phyloP scores from a whole-genome alignment of 2,113 vertebrate species.

The Strigops habroptila region DNA sequence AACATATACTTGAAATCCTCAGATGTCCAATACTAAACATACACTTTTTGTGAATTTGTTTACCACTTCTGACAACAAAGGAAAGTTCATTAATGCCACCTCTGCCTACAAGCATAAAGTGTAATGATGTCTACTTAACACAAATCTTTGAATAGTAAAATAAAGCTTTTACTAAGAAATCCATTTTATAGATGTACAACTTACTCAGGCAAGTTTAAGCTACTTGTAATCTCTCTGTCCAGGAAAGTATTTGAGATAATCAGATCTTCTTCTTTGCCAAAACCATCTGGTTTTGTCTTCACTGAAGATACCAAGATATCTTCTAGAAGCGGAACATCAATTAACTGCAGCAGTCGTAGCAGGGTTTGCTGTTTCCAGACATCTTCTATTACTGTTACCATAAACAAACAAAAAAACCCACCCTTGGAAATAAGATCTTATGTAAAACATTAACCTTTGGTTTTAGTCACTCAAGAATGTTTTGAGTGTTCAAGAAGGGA shows the following conservation, averaged over 20 bases:
- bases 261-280: slow-evolving; percentile 74
- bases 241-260: slow-evolving; percentile 85
- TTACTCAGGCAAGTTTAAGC: slow-evolving; percentile 78
- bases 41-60: not conserved
- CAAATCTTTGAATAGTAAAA: not conserved
- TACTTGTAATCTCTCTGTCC: slow-evolving; percentile 77
- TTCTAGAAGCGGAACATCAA: slow-evolving; percentile 83
- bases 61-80: not conserved
- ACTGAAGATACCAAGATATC: slow-evolving; percentile 76
- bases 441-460: not conserved
- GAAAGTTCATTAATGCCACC: not conserved
- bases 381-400: slow-evolving; percentile 74
- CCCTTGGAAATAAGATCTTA: not conserved
- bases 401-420: not conserved
- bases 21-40: not conserved
- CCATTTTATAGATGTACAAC: not conserved
- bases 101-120: not conserved
- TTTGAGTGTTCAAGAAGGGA: not conserved
- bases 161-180: not conserved
- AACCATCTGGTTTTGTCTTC: slow-evolving; percentile 53
- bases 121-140: not conserved
- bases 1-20: not conserved
- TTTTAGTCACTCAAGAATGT: not conserved
- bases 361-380: slow-evolving; percentile 86
- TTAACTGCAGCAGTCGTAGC: slow-evolving; percentile 81